These are phyloP conservation scores for Spatula versicolor DNA, from an alignment of 2,797 vertebrate species.

Conservation along the genomic window DNA sequence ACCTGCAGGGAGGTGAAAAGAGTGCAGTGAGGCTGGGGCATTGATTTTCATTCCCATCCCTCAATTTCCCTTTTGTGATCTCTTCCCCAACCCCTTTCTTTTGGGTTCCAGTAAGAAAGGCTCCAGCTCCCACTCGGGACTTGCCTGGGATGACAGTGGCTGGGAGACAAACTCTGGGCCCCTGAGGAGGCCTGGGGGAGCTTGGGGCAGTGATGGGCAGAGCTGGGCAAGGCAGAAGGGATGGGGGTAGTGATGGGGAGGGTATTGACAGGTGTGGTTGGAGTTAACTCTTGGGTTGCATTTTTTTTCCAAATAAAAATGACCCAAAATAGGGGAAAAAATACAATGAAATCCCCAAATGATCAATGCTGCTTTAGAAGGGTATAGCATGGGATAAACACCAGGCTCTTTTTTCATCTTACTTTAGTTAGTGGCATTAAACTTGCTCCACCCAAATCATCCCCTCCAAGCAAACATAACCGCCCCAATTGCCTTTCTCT, in stretches of 20 bases:
- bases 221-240: neutral
- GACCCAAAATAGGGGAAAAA: neutral
- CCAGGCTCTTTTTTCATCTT: neutral
- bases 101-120: neutral
- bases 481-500: neutral
- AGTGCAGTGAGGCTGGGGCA: fast-evolving
- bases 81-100: neutral
- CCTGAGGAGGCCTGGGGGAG: too few species aligned
- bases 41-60: neutral
- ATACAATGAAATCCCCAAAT: fast-evolving
- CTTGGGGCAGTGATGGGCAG: neutral
- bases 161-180: fast-evolving
- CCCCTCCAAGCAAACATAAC: neutral
- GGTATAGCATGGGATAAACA: neutral
- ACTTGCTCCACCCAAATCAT: neutral
- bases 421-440: neutral
- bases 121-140: neutral
- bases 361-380: neutral
- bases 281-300: neutral
- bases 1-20: neutral
- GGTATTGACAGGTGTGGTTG: neutral
- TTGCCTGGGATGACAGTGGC: neutral
- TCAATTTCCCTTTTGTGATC: neutral
- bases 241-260: neutral
- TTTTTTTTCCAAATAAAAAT: neutral